Evolutionary conservation across 1,140 invertebrate species (phyloP).

Genomic region (Rhopalosiphum maidis): DNA sequence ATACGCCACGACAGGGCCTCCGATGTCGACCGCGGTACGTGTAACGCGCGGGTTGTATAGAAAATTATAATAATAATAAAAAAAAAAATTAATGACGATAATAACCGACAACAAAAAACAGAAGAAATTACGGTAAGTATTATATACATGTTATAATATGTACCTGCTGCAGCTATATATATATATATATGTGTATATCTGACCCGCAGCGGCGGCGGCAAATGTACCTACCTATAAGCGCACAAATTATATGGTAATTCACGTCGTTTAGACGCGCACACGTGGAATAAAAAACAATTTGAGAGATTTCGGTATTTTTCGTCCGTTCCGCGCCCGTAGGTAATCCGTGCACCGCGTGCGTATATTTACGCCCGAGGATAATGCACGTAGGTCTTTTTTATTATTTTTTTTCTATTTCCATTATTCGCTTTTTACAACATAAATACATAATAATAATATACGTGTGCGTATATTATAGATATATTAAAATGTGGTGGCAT

Average conservation of each 20-base stretch:
- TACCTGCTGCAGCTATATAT: not conserved
- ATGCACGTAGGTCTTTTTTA: not conserved
- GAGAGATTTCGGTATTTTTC: conserved; percentile 16
- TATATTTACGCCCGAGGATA: conserved; percentile 17
- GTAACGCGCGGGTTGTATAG: not conserved
- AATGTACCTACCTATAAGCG: not conserved
- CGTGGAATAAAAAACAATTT: conserved; percentile 55
- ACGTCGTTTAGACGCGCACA: conserved; percentile 38
- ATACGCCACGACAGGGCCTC: not conserved
- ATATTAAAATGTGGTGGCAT: not conserved
- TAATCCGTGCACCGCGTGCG: not conserved
- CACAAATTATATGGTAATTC: conserved; percentile 51
- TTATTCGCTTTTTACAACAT: not conserved
- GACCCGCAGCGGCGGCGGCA: not conserved
- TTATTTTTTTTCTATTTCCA: not conserved
- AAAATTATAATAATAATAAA: not conserved
- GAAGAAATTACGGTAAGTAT: conserved; percentile 21
- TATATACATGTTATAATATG: not conserved
- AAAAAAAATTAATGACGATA: conserved; percentile 26
- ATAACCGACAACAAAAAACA: not conserved
- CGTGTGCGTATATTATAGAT: not conserved
- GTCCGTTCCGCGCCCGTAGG: not conserved
- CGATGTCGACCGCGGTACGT: not conserved
- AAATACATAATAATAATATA: conserved; percentile 20
- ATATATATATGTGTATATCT: not conserved